Evolutionary conservation across 53 echinoderm and acorn worm species (phyloP), one percentile per base, ranked within the genome.

Genomic region (Glandiceps talaboti): DNA sequence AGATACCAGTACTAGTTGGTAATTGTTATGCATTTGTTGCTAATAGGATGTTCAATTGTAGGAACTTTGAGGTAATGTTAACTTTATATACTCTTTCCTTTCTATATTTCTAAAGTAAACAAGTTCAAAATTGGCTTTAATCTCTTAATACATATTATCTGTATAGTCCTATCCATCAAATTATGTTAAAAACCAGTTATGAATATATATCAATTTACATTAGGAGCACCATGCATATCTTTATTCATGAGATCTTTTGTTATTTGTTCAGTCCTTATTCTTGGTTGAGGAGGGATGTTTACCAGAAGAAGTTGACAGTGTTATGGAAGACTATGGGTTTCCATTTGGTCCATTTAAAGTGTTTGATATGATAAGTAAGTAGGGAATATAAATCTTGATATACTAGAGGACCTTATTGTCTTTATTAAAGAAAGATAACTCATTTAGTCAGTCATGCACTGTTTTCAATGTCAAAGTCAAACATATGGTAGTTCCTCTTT

Each of bases 21-120:
- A 97, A 97, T 85, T 97, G 97, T 32, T 79, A 81, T 74, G 89
- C 84, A 14, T 93, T 97, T 86, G 93, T 97, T 28, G 97, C 90
- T 72, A 97, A 97, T 84, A 79, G 97, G 14, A 93, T 97, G 97
- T 75, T 93, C 33, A 45, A 31, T 26, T 29, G 28, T 14, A 33
- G 27, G 80, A 29, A n/a, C 1, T 14, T 26, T 73, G 31, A 45
- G 26, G 32, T 29, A 83, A 86, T 79, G 10, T 6, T 27, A 25
- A 25, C 6, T 73, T 80, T 10, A 29, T 28, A 14, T 6, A 14
- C 32, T n/a, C 27, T 30, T 29, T 10, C 25, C 33, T 32, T 30
- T n/a, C n/a, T n/a, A n/a, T n/a, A n/a, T n/a, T n/a, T n/a, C n/a
- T n/a, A n/a, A n/a, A n/a, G n/a, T n/a, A n/a, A n/a, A n/a, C n/a